Base-by-base conservation (phyloP, 2,113 vertebrate species). In the Tachysurus vachellii region DNA sequence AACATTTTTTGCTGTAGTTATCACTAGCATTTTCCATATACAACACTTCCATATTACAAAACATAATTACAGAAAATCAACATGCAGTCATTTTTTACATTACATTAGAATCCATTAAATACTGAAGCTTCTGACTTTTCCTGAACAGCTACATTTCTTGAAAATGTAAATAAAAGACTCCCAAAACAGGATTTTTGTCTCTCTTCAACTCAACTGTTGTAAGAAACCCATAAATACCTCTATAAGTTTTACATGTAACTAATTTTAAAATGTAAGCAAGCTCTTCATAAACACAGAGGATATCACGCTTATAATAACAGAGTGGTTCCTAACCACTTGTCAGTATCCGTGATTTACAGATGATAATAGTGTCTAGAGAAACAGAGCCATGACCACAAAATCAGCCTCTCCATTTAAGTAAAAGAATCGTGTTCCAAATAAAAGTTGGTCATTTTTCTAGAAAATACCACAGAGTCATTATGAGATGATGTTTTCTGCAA, bases 231-330 rank as follows among this genome's bases (percentile, higher is more conserved):
- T 21, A 80, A 68, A 81, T 23, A 42, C 3, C 26, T 6, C 28
- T 81, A 17, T 81, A 81, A 10, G 44, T 77, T 84, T 79, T 83
- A 87, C 44, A 53, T 82, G 26, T 14, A 53, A 53, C 28, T 59
- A 12, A 42, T 77, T 87, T 83, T 77, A 83, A n/a, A 56, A 36
- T 83, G 44, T 54, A 64, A 79, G 62, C 82, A 80, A 31, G 2
- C 62, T 61, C 61, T 17, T 28, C 9, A 57, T 73, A 82, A 86
- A 86, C 64, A 86, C 50, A 86, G 77, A 44, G 36, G 21, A 82
- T 64, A 81, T 62, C 76, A 42, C 23, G 50, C 62, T 86, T 86
- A 57, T 36, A 80, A 57, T 86, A 86, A 80, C 85, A 86, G 53
- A 86, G 57, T 50, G 70, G 50, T 59, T 50, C n/a, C 54, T 56